Conservation (phyloP, 2,888 invertebrate species). For the Trachelus iudaicus region DNA sequence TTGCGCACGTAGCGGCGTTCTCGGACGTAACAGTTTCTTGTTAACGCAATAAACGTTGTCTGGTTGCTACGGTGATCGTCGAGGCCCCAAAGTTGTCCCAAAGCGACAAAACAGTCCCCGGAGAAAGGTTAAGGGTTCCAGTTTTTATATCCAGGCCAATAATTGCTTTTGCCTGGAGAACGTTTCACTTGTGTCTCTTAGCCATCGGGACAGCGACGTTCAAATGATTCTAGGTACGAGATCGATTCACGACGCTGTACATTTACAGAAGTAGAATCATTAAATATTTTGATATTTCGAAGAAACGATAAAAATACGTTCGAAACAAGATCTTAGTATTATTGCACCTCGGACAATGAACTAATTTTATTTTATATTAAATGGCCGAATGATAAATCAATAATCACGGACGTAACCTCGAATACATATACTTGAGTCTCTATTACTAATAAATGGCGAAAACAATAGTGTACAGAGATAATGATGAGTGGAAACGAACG, state of each 20-base stretch:
- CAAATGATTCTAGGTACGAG: background rate
- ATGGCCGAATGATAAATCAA: background rate
- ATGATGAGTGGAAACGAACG: background rate
- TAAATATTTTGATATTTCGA: background rate
- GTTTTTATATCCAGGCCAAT: conserved; percentile 11
- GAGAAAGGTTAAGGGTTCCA: conserved; percentile 15
- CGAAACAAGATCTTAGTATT: no score
- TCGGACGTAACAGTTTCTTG: background rate
- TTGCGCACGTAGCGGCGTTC: background rate
- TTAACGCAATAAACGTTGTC: background rate
- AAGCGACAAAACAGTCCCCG: background rate
- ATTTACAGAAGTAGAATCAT: background rate
- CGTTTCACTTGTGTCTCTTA: background rate
- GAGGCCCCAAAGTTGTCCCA: background rate
- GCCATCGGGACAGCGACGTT: background rate
- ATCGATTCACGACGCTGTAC: background rate
- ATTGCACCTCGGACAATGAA: no score
- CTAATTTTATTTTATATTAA: background rate
- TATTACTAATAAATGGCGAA: background rate
- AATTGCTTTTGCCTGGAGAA: conserved; percentile 1
- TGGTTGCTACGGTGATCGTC: background rate
- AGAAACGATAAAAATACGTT: background rate
- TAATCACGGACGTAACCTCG: background rate
- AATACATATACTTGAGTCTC: background rate
- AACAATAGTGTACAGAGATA: background rate